These are phyloP conservation scores for Trachymyrmex septentrionalis DNA, from an alignment of 1,140 invertebrate species.

Conservation along the genomic window DNA sequence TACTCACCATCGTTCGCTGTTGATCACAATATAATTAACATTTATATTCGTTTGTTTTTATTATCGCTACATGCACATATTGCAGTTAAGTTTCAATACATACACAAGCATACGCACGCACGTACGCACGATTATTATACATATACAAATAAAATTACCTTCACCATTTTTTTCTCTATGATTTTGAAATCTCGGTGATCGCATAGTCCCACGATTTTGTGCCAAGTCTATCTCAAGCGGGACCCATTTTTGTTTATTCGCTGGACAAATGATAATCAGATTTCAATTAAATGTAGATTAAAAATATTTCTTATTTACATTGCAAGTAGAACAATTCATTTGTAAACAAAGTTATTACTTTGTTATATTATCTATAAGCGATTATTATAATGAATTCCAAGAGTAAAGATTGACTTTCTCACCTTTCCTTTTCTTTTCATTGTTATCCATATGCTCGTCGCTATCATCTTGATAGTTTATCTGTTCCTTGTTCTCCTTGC, in stretches of 20 bases:
- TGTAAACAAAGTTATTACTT: slow-evolving; percentile 2
- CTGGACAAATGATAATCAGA: slow-evolving; percentile 78
- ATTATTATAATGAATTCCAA: neutral
- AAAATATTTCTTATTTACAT: slow-evolving; percentile 14
- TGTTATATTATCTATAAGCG: slow-evolving; percentile 31
- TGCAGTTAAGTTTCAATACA: neutral
- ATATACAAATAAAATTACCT: slow-evolving; percentile 68
- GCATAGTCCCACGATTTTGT: slow-evolving; percentile 85
- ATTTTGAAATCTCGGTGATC: slow-evolving; percentile 83
- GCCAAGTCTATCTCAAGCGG: slow-evolving; percentile 90
- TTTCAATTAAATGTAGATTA: slow-evolving; percentile 32
- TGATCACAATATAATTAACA: slow-evolving; percentile 18
- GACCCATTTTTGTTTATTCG: slow-evolving; percentile 92
- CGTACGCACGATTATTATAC: neutral
- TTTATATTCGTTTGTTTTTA: neutral
- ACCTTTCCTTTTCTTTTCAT: slow-evolving; percentile 87
- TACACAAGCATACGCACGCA: neutral
- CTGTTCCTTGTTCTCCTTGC: slow-evolving; percentile 84
- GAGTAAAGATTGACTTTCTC: slow-evolving; percentile 32
- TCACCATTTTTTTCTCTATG: slow-evolving; percentile 84
- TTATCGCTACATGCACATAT: neutral
- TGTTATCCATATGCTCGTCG: slow-evolving; percentile 82
- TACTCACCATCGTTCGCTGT: slow-evolving; percentile 77
- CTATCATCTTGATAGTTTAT: slow-evolving; percentile 83
- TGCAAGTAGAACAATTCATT: slow-evolving; percentile 6